Evolutionary conservation across 2,888 invertebrate genomes (phyloP), one percentile per base, ranked within the genome.

Genomic region (Eulithis testata): DNA sequence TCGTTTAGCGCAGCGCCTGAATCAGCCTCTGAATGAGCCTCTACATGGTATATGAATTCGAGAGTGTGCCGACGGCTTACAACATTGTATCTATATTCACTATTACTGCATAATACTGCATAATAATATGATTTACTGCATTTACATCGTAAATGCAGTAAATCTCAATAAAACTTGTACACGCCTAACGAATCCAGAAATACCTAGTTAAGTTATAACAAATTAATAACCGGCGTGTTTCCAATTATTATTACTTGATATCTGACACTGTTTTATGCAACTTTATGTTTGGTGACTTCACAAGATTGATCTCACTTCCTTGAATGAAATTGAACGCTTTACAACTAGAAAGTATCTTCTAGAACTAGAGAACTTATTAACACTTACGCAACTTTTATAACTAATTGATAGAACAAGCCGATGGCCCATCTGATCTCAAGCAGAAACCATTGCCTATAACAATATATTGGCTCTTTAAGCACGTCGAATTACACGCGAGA

Each of bases 231-330:
- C 68, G 71, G 71, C 67, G 45, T 51, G 64, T 75, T 74, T 76
- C 76, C 75, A 78, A 79, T 81, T 77, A 78, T 73, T 70, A 79
- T 81, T 77, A 78, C 73, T 70, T 72, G 74, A 75, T 74, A 73
- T 77, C 78, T 78, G 76, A 79, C 80, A 79, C 77, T 77, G 75
- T 78, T 66, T 69, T 67, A 68, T 67, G 64, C 60, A 66, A 72
- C 60, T 63, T 63, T 64, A 60, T 67, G 60, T 65, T 52, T 50
- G 49, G 60, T 56, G 49, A 56, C 60, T 66, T 62, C 54, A 66
- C 31, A 49, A 21, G 63, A 58, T 45, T 9, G 59, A 56, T 59
- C 43, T 11, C 11, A 62, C 61, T 68, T 65, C 63, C 66, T 59
- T 56, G 63, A 14, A 49, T 3, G 53, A 14, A 51, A 66, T 40